Conservation (phyloP, 2,888 invertebrate species). For the Drosophila rubida region DNA sequence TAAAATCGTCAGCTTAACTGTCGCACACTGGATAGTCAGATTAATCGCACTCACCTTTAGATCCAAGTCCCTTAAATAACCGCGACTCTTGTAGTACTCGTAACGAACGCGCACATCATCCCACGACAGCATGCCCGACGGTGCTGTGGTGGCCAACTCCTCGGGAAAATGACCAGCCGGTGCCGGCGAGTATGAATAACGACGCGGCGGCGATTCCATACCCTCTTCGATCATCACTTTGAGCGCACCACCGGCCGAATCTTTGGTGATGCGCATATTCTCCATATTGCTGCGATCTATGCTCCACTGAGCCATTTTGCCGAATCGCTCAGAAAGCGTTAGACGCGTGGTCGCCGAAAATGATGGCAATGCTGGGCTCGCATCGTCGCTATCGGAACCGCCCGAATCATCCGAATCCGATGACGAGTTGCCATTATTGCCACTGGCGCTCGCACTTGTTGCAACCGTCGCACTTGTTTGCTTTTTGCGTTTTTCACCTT, state of each 20-base stretch:
- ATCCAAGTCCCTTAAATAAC: slow-evolving; percentile 90
- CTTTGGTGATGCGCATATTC: slow-evolving; percentile 94
- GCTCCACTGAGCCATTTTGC: slow-evolving; percentile 96
- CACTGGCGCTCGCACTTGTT: slow-evolving; percentile 52
- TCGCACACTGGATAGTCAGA: no score
- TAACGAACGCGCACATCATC: slow-evolving; percentile 95
- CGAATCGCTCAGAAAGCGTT: slow-evolving; percentile 94
- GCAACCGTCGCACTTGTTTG: slow-evolving; percentile 73
- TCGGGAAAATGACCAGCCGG: slow-evolving; percentile 92
- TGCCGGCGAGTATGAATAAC: slow-evolving; percentile 87
- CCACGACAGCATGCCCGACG: slow-evolving; percentile 91
- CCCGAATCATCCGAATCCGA: slow-evolving; percentile 88
- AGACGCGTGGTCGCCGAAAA: slow-evolving; percentile 88
- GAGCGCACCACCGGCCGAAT: slow-evolving; percentile 89
- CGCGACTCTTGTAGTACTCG: slow-evolving; percentile 95
- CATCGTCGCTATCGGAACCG: slow-evolving; percentile 85
- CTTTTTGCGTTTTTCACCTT: slow-evolving; percentile 85
- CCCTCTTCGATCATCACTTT: slow-evolving; percentile 91
- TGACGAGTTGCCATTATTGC: slow-evolving; percentile 83
- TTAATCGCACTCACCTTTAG: slow-evolving; percentile 75
- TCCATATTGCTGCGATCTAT: slow-evolving; percentile 93
- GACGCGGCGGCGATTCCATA: slow-evolving; percentile 87
- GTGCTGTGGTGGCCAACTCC: slow-evolving; percentile 90
- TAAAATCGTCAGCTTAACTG: not conserved
- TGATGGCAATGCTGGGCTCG: slow-evolving; percentile 86